phyloP scores from a whole-genome alignment of 1,140 invertebrate genomes.

The Aphelenchoides fujianensis region DNA sequence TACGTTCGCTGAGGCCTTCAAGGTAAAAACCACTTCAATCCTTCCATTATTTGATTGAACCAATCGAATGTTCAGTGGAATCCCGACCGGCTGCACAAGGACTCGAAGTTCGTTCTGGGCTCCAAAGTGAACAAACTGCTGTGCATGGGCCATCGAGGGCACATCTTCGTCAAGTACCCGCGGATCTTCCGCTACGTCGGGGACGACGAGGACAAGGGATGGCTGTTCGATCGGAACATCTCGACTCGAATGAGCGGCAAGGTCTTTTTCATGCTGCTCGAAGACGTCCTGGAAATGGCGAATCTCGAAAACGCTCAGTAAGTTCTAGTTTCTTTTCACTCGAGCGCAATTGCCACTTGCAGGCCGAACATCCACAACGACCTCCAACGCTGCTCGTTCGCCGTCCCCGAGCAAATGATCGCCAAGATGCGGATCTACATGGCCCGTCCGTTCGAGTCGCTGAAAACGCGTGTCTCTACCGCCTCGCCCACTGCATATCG shows the following conservation, averaged over 20 bases:
- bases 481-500: conserved; percentile 18
- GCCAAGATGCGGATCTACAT: conserved; percentile 38
- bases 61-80: conserved; percentile 40
- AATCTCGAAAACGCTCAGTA: conserved; percentile 37
- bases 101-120: conserved; percentile 41
- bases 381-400: conserved; percentile 36
- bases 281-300: conserved; percentile 47
- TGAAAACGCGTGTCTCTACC: conserved; percentile 33
- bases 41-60: not conserved
- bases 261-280: conserved; percentile 45
- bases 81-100: conserved; percentile 34
- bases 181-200: conserved; percentile 51
- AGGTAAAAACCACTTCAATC: conserved; percentile 30
- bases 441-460: conserved; percentile 36
- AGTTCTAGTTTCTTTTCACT: conserved; percentile 20
- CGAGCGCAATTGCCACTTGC: conserved; percentile 13
- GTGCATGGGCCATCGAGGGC: conserved; percentile 40
- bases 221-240: conserved; percentile 42
- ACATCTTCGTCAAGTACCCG: conserved; percentile 48
- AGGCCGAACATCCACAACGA: conserved; percentile 31
- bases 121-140: conserved; percentile 51
- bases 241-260: conserved; percentile 48
- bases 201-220: conserved; percentile 50
- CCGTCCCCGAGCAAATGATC: conserved; percentile 39
- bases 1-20: conserved; percentile 37